Conservation (phyloP, 2,888 invertebrate species). For the Idaea straminata region DNA sequence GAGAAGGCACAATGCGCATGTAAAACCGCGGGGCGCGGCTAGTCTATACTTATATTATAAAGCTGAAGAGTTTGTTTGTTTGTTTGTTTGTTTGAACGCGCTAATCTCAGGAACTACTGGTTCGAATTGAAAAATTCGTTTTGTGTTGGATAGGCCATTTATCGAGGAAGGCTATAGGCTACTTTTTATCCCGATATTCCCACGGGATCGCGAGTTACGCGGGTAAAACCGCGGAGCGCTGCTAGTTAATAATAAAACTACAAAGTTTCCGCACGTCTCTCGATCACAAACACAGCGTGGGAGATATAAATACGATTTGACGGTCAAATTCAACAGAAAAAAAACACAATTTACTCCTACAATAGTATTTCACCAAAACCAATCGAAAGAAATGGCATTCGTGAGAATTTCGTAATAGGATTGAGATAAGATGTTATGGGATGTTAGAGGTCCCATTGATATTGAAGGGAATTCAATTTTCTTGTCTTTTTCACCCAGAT, state of each 20-base stretch:
- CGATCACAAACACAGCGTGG: constrained; percentile 53
- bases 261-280: constrained; percentile 43
- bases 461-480: background rate
- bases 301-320: constrained; percentile 39
- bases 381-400: constrained; percentile 1
- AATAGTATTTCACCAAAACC: background rate
- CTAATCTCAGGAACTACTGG: no score
- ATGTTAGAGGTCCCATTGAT: background rate
- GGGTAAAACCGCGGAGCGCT: no score
- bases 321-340: constrained; percentile 24
- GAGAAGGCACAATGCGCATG: no score
- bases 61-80: no score
- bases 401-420: constrained; percentile 1
- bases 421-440: background rate
- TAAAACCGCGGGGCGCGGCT: no score
- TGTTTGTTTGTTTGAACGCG: no score
- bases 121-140: no score
- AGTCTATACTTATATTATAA: no score
- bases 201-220: no score
- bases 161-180: no score
- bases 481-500: background rate
- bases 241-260: background rate
- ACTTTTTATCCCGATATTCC: no score
- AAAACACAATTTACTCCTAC: background rate
- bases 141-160: no score